Conservation (phyloP, 2,888 invertebrate species). For the Cerastoderma edule region DNA sequence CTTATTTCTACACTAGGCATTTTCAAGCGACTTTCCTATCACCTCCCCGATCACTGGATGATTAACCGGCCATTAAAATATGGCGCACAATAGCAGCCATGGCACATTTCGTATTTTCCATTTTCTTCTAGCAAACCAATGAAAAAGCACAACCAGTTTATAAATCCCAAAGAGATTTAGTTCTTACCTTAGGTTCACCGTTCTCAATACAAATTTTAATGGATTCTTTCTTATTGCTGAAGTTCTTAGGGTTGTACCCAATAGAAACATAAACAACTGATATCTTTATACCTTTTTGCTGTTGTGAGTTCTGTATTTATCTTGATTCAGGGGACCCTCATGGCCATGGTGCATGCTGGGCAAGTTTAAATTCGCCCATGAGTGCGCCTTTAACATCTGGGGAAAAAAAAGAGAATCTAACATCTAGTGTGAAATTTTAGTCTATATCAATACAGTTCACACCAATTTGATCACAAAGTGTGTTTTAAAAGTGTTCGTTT, state of each 20-base stretch:
- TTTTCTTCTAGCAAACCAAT: conserved; percentile 73
- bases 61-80: too few species aligned
- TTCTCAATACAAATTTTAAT: conserved; percentile 34
- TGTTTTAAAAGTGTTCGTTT: too few species aligned
- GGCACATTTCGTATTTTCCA: too few species aligned
- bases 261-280: too few species aligned
- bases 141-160: conserved; percentile 70
- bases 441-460: too few species aligned
- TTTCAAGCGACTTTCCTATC: too few species aligned
- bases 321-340: conserved; percentile 56
- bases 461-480: too few species aligned
- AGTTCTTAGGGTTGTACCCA: too few species aligned
- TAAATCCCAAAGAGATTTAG: conserved; percentile 71
- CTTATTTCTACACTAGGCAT: too few species aligned
- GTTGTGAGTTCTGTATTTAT: conserved; percentile 11
- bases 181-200: conserved; percentile 63
- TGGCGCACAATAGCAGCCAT: too few species aligned
- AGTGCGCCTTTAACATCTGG: conserved; percentile 74
- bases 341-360: conserved; percentile 63
- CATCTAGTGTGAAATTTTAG: not conserved
- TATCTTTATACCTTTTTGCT: too few species aligned
- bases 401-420: not conserved
- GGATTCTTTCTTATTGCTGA: conserved; percentile 45
- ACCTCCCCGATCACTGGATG: too few species aligned
- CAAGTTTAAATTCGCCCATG: conserved; percentile 68